Evolutionary conservation across 2,113 vertebrate species (phyloP).

Genomic region (Mugil cephalus): DNA sequence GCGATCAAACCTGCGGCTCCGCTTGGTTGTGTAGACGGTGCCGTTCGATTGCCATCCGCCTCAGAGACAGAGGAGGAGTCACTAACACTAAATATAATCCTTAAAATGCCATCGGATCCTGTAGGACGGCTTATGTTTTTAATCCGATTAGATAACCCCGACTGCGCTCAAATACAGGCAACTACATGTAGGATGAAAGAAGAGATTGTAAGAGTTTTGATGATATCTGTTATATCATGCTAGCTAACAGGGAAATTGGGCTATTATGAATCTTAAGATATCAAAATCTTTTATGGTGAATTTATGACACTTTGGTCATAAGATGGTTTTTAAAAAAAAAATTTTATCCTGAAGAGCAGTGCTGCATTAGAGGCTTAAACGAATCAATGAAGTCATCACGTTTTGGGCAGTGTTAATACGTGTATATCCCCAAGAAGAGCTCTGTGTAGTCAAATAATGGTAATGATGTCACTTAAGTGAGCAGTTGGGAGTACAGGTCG

Average conservation of each 20-base stretch:
- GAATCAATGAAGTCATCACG: conserved; percentile 28
- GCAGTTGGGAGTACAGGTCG: neutral
- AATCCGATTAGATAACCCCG: conserved; percentile 70
- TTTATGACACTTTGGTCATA: conserved; percentile 26
- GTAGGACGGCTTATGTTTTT: conserved; percentile 61
- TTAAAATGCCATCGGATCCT: conserved; percentile 62
- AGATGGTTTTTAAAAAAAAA: conserved; percentile 22
- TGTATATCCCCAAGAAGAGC: conserved; percentile 2
- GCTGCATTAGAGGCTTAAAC: neutral
- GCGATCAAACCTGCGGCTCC: conserved; percentile 28
- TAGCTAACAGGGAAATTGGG: conserved; percentile 41
- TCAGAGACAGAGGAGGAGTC: conserved; percentile 52
- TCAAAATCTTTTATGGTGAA: conserved; percentile 19
- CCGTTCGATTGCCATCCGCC: conserved; percentile 24
- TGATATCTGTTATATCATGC: conserved; percentile 52
- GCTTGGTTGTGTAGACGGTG: conserved; percentile 28
- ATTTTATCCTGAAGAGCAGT: conserved; percentile 22
- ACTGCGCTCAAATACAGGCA: conserved; percentile 38
- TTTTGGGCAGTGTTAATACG: neutral
- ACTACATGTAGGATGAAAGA: conserved; percentile 46
- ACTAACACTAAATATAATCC: conserved; percentile 58
- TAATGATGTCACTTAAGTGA: conserved; percentile 9
- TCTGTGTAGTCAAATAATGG: neutral
- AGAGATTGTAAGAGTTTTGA: conserved; percentile 42
- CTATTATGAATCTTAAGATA: conserved; percentile 48